Conservation (phyloP, 2,888 invertebrate species). For the Andricus curvator region DNA sequence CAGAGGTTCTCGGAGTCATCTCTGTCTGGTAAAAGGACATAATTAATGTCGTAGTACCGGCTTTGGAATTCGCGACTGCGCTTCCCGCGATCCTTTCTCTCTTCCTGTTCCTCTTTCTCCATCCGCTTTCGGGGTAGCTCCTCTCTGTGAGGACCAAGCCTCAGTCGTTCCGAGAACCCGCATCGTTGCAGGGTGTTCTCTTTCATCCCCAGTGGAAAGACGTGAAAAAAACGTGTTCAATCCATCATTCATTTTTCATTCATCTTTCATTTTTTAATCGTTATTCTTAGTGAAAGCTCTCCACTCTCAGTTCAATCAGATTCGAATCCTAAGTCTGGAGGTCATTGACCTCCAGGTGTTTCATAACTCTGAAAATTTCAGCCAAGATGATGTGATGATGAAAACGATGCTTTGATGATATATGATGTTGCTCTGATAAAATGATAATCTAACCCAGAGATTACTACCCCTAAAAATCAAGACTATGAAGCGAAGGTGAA, state of each 20-base stretch:
- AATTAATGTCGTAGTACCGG: conserved; percentile 64
- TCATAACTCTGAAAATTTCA: not conserved
- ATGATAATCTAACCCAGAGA: not conserved
- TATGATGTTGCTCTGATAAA: not conserved
- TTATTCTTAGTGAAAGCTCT: not conserved
- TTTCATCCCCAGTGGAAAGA: conserved; percentile 50
- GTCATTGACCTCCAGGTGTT: not conserved
- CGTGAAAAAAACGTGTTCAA: conserved; percentile 40
- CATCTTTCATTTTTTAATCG: not conserved
- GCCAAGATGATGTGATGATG: not conserved
- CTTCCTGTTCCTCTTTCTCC: conserved; percentile 53
- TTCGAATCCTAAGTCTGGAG: not conserved
- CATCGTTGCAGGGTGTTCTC: conserved; percentile 70
- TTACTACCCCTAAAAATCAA: not conserved
- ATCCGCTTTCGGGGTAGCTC: conserved; percentile 64
- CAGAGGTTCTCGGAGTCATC: conserved; percentile 55
- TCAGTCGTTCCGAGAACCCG: conserved; percentile 75
- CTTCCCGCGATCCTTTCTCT: conserved; percentile 51
- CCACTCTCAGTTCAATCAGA: not conserved
- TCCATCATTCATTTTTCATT: not conserved
- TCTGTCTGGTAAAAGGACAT: conserved; percentile 59
- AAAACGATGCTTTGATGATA: not conserved
- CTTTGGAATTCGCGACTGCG: conserved; percentile 70
- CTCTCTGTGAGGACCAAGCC: conserved; percentile 68
- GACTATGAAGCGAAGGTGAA: not conserved